A percentile compares a stretch with the other conserved stretches of the same genome.
phyloP scores from a whole-genome alignment of 2,888 invertebrate genomes.

The Drosophila anomalata region DNA sequence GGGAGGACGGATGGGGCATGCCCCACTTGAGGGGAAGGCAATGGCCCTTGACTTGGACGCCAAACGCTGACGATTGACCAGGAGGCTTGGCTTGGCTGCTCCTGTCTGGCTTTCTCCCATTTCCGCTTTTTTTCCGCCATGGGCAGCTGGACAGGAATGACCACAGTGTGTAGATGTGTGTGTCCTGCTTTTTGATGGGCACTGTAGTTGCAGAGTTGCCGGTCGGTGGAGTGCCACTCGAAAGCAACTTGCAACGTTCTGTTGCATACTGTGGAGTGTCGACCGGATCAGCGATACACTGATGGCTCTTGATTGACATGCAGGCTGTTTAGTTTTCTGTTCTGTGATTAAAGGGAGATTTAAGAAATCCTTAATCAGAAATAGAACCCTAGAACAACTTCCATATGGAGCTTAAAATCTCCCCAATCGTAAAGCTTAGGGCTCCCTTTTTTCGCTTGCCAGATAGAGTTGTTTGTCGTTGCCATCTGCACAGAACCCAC shows the following conservation, averaged over 20 bases:
- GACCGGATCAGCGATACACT: conserved; percentile 3
- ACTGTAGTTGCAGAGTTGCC: conserved; percentile 61
- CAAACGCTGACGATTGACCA: conserved; percentile 47
- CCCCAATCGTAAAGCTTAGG: not conserved
- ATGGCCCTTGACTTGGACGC: conserved; percentile 65
- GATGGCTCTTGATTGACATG: conserved; percentile 2
- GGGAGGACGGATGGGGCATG: too few species aligned
- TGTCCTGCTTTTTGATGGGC: conserved; percentile 44
- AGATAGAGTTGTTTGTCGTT: conserved; percentile 63
- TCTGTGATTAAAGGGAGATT: not conserved
- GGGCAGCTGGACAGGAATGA: conserved; percentile 19
- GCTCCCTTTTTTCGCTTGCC: not conserved
- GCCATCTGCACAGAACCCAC: conserved; percentile 50
- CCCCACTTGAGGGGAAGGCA: conserved; percentile 61
- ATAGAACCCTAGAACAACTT: not conserved
- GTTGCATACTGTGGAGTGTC: conserved; percentile 24
- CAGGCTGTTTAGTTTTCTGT: not conserved
- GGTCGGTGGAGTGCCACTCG: conserved; percentile 63
- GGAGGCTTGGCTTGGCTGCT: conserved; percentile 9
- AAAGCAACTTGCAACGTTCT: conserved; percentile 3
- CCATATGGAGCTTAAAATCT: conserved; percentile 3
- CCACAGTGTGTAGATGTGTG: conserved; percentile 23
- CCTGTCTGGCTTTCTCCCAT: conserved; percentile 10
- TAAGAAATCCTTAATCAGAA: too few species aligned
- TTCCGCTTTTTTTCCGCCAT: conserved; percentile 8